These are phyloP conservation scores for Pipistrellus pipistrellus DNA, from an alignment of 2,797 vertebrate species.

Conservation along the genomic window DNA sequence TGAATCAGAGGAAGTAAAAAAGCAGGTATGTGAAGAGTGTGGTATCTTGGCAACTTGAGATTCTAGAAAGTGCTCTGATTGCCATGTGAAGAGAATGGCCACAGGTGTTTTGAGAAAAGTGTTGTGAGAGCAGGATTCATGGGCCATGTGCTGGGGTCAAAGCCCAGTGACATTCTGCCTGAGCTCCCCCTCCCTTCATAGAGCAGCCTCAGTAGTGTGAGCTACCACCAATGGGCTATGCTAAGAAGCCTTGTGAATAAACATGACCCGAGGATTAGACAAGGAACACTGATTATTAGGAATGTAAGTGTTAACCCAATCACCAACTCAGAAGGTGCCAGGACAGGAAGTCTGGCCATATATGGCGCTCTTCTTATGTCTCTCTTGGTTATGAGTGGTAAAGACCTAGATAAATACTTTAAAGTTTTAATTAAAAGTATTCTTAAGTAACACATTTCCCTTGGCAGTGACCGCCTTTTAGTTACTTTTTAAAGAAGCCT, in stretches of 20 bases:
- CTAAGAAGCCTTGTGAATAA: background rate
- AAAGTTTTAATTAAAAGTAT: slow-evolving; percentile 4
- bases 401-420: background rate
- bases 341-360: background rate
- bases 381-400: background rate
- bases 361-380: fast-evolving
- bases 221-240: too few relatives aligned
- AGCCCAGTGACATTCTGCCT: background rate
- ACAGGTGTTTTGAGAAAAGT: background rate
- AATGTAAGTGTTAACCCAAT: background rate
- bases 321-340: background rate
- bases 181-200: background rate
- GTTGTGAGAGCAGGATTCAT: background rate
- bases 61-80: background rate
- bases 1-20: background rate
- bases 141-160: background rate
- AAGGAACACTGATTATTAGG: background rate
- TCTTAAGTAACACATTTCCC: background rate
- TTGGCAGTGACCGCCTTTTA: slow-evolving; percentile 28
- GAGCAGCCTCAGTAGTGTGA: background rate
- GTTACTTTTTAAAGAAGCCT: background rate
- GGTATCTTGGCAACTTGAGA: background rate
- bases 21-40: background rate
- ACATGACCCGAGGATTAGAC: background rate
- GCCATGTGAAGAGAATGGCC: background rate